Evolutionary conservation across 2,888 invertebrate genomes (phyloP).

Genomic region (Agrilus cyanescens): DNA sequence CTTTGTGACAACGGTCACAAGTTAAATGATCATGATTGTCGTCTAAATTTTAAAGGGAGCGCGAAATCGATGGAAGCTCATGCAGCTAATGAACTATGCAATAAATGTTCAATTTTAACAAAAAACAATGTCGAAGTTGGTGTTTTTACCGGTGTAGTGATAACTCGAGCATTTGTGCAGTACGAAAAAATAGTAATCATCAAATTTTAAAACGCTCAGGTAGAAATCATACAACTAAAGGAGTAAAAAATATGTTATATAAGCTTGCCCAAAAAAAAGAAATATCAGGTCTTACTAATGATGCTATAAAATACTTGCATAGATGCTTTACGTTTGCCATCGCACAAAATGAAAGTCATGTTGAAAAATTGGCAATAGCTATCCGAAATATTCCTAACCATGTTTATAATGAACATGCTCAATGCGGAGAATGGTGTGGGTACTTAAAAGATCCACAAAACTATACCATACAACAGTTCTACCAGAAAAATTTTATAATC

Average conservation of each 20-base stretch:
- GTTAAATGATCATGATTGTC: conserved; percentile 19
- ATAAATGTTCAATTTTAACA: conserved; percentile 14
- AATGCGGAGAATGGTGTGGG: conserved; percentile 17
- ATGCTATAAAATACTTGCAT: conserved; percentile 13
- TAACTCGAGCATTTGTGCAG: conserved; percentile 17
- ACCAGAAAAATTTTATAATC: no score
- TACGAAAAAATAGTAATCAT: conserved; percentile 10
- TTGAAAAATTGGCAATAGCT: conserved; percentile 7
- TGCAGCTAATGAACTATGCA: conserved; percentile 15
- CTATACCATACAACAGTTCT: no score
- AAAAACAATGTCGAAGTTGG: conserved; percentile 12
- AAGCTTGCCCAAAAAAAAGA: no score
- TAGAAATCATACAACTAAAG: conserved; percentile 7
- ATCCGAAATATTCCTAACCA: conserved; percentile 14
- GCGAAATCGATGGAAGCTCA: conserved; percentile 23
- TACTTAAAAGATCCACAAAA: no score
- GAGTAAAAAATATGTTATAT: conserved; percentile 10
- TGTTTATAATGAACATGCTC: conserved; percentile 11
- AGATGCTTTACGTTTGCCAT: conserved; percentile 17
- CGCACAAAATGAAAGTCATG: no score
- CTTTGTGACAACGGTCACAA: conserved; percentile 14
- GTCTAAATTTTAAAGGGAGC: conserved; percentile 20
- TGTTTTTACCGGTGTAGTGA: conserved; percentile 19
- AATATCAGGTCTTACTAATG: no score
- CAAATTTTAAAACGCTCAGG: neutral